Conservation (phyloP, 2,113 vertebrate genomes). For the Antechinus flavipes region DNA sequence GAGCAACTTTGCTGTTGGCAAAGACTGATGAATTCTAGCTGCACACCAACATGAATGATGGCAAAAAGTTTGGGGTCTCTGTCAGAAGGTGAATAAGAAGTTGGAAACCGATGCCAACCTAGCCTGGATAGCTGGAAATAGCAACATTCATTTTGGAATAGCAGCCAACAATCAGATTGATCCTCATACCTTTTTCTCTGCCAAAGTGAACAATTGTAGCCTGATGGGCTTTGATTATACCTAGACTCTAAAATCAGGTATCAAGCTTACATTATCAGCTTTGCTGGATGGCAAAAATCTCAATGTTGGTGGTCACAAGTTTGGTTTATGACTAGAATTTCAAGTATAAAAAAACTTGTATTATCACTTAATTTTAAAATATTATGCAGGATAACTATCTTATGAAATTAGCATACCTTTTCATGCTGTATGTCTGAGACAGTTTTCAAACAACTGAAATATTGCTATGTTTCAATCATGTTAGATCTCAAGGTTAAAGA, state of each 20-base stretch:
- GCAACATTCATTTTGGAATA: conserved; percentile 98
- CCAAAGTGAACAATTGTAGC: conserved; percentile 99
- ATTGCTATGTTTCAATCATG: conserved; percentile 82
- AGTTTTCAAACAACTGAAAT: conserved; percentile 65
- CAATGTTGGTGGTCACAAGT: conserved; percentile 96
- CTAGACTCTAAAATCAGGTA: conserved; percentile 97
- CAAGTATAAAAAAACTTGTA: conserved; percentile 89
- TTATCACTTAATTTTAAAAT: conserved; percentile 81
- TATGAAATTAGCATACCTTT: conserved; percentile 89
- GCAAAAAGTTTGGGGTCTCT: conserved; percentile 97
- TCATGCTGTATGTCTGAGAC: conserved; percentile 89
- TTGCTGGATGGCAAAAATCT: conserved; percentile 98
- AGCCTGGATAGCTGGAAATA: conserved; percentile 98
- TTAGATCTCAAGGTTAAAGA: conserved; percentile 85
- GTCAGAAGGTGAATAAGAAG: conserved; percentile 98
- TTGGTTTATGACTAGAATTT: conserved; percentile 97
- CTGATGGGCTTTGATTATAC: conserved; percentile 97
- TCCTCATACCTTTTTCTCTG: conserved; percentile 94
- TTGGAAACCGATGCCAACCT: conserved; percentile 97
- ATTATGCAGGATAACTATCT: conserved; percentile 90
- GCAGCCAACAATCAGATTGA: conserved; percentile 98
- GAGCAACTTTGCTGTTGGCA: conserved; percentile 98
- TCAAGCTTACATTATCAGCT: conserved; percentile 96
- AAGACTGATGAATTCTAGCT: conserved; percentile 98
- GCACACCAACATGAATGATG: conserved; percentile 98